Evolutionary conservation across 2,797 vertebrate species (phyloP).

Genomic region (Halcyon badia): DNA sequence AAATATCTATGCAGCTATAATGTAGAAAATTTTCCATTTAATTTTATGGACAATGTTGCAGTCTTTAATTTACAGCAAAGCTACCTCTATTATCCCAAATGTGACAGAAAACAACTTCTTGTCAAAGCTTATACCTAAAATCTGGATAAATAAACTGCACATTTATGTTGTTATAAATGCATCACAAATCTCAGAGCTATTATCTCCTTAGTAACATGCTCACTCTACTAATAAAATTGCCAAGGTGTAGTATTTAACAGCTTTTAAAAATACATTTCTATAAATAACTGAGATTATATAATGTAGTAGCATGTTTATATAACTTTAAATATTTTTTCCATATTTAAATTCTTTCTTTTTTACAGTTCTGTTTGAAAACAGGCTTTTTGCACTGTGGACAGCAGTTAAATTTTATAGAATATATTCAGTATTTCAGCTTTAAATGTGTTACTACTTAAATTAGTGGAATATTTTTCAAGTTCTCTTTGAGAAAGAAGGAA

Average conservation of each 20-base stretch:
- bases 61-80: not conserved
- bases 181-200: not conserved
- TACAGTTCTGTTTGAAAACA: not conserved
- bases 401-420: not conserved
- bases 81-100: not conserved
- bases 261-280: not conserved
- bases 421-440: not conserved
- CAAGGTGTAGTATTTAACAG: not conserved
- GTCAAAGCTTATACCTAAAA: not conserved
- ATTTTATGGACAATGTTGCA: not conserved
- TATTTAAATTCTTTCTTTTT: not conserved
- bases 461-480: not conserved
- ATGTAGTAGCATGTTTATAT: conserved; percentile 8
- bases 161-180: not conserved
- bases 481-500: not conserved
- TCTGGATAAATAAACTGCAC: not conserved
- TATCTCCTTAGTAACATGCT: not conserved
- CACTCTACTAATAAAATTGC: not conserved
- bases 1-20: not conserved
- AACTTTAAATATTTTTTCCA: conserved; percentile 3
- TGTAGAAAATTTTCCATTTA: not conserved
- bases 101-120: not conserved
- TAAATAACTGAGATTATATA: conserved; percentile 34
- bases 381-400: not conserved
- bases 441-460: not conserved